Evolutionary conservation across 2,797 vertebrate genomes (phyloP).

Genomic region (Trachurus trachurus): DNA sequence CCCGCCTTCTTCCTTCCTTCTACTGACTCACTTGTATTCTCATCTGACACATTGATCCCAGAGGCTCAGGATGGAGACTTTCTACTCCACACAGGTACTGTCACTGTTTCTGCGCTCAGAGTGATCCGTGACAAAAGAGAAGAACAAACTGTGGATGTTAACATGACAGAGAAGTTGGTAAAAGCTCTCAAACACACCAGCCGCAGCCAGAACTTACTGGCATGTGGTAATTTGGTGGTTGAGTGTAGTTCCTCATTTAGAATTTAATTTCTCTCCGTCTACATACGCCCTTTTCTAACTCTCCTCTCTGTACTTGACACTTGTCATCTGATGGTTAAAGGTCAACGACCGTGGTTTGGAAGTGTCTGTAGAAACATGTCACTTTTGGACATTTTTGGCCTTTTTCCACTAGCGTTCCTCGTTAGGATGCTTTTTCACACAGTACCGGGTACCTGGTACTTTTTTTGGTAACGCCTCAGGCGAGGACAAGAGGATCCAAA

Average conservation of each 20-base stretch:
- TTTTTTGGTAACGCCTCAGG: no score
- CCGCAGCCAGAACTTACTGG: neutral
- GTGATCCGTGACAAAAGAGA: neutral
- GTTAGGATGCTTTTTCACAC: no score
- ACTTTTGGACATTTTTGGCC: neutral
- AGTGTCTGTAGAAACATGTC: neutral
- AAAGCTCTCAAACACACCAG: neutral
- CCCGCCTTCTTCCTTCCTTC: neutral
- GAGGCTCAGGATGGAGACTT: neutral
- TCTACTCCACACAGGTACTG: no score
- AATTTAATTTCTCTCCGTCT: conserved; percentile 21
- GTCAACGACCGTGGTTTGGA: neutral
- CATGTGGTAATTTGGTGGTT: neutral
- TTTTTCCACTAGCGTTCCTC: no score
- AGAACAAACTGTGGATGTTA: conserved; percentile 1
- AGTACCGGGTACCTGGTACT: no score
- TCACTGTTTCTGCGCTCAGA: neutral
- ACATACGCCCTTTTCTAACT: neutral
- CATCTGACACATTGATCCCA: neutral
- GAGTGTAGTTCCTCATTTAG: conserved; percentile 22
- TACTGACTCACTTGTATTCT: neutral
- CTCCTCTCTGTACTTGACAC: neutral
- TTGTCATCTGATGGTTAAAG: neutral
- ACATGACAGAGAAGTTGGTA: neutral
- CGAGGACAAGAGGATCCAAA: no score